phyloP scores from a whole-genome alignment of 2,888 invertebrate species.

The Cantharis nigra region DNA sequence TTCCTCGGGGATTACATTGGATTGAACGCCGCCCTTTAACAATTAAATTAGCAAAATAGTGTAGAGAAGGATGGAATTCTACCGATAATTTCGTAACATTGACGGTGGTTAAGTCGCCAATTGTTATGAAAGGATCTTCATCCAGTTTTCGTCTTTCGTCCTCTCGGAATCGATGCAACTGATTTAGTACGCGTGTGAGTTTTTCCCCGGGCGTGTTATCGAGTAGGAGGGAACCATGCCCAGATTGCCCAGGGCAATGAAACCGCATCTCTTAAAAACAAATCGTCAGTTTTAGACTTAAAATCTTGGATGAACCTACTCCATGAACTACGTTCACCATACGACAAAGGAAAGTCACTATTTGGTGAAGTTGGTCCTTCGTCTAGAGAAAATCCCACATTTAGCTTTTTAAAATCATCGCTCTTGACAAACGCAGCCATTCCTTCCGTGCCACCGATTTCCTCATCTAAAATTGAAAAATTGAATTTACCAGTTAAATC shows the following conservation, averaged over 20 bases:
- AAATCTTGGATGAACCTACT: constrained; percentile 65
- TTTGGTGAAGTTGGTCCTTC: constrained; percentile 75
- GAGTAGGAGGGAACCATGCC: constrained; percentile 83
- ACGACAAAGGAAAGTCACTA: constrained; percentile 69
- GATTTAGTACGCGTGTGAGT: constrained; percentile 71
- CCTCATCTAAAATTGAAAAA: constrained; percentile 71
- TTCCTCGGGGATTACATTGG: background rate
- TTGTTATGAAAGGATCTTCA: constrained; percentile 65
- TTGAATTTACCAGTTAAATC: background rate
- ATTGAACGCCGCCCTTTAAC: background rate
- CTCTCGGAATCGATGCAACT: constrained; percentile 71
- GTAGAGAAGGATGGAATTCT: constrained; percentile 33
- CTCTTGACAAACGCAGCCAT: constrained; percentile 78
- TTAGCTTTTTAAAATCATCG: constrained; percentile 73
- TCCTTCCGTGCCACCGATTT: constrained; percentile 81
- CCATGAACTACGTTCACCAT: constrained; percentile 81
- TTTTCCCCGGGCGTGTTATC: constrained; percentile 86
- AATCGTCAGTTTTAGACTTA: constrained; percentile 4
- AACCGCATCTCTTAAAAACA: constrained; percentile 70
- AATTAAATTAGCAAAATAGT: background rate
- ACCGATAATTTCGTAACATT: constrained; percentile 80
- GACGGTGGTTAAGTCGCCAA: constrained; percentile 86
- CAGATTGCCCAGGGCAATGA: constrained; percentile 78
- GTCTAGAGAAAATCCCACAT: constrained; percentile 84
- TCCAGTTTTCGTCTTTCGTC: constrained; percentile 70